Evolutionary conservation across 2,888 invertebrate species (phyloP).

Genomic region (Pseudanteris insignis): DNA sequence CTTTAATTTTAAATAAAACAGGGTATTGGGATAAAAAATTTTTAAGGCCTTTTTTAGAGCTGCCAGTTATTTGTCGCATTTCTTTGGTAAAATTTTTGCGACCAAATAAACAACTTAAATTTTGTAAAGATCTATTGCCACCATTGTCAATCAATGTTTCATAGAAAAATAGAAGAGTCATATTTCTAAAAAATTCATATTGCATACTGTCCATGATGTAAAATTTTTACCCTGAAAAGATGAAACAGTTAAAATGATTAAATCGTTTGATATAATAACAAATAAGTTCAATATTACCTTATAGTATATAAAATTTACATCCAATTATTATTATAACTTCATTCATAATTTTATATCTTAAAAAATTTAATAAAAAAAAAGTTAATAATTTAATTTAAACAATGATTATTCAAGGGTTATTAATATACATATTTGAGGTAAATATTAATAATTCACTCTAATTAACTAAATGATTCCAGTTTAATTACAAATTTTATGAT

Average conservation of each 20-base stretch:
- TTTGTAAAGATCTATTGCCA: slow-evolving; percentile 94
- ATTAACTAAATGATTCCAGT: too few relatives aligned
- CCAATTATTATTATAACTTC: too few relatives aligned
- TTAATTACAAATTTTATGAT: too few relatives aligned
- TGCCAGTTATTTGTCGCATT: slow-evolving; percentile 95
- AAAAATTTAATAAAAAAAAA: too few relatives aligned
- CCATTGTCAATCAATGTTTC: slow-evolving; percentile 98
- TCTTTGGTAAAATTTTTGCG: slow-evolving; percentile 99
- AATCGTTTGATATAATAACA: too few relatives aligned
- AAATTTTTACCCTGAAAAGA: slow-evolving; percentile 2
- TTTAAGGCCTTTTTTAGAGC: slow-evolving; percentile 94
- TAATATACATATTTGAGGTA: too few relatives aligned
- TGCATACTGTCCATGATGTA: slow-evolving; percentile 87
- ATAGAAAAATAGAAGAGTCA: slow-evolving; percentile 97
- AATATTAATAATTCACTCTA: too few relatives aligned
- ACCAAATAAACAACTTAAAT: slow-evolving; percentile 98
- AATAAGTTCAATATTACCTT: background rate
- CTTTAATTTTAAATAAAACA: slow-evolving; percentile 93
- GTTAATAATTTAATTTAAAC: too few relatives aligned
- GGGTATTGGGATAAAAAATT: slow-evolving; percentile 98
- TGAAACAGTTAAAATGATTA: too few relatives aligned
- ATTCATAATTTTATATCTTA: background rate
- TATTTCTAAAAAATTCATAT: slow-evolving; percentile 92
- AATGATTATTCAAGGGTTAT: too few relatives aligned
- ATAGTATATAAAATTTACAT: background rate